Conservation (phyloP, 2,888 invertebrate species). For the Sphaerophoria taeniata region DNA sequence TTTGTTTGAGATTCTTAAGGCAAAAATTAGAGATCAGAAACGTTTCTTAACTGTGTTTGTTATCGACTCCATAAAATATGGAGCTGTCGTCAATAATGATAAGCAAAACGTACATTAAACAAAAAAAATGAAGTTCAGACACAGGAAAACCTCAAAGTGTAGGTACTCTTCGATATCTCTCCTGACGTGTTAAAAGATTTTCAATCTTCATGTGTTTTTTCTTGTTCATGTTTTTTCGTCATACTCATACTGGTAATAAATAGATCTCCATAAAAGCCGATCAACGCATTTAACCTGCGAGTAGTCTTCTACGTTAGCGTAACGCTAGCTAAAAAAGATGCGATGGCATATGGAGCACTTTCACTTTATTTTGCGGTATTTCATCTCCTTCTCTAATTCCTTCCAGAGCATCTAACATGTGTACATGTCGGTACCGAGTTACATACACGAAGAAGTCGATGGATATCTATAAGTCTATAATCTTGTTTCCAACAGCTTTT, state of each 20-base stretch:
- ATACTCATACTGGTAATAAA: neutral
- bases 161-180: conserved; percentile 37
- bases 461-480: conserved; percentile 59
- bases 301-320: conserved; percentile 46
- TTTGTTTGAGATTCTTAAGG: neutral
- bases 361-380: conserved; percentile 74
- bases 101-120: conserved; percentile 35
- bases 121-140: conserved; percentile 26
- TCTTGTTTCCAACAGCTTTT: conserved; percentile 49
- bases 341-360: conserved; percentile 72
- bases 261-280: conserved; percentile 58
- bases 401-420: conserved; percentile 18
- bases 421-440: conserved; percentile 2
- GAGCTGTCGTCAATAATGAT: conserved; percentile 3
- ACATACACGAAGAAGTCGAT: neutral
- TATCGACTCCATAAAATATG: too few relatives aligned
- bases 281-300: conserved; percentile 52
- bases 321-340: conserved; percentile 66
- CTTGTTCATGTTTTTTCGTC: conserved; percentile 40
- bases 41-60: too few relatives aligned
- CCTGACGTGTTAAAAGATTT: conserved; percentile 48
- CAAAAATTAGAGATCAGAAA: too few relatives aligned
- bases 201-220: conserved; percentile 28
- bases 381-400: conserved; percentile 69
- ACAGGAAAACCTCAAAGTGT: conserved; percentile 59